Evolutionary conservation across 1,140 invertebrate genomes (phyloP), one percentile per base, ranked within the genome.

Genomic region (Leptopilina boulardi): DNA sequence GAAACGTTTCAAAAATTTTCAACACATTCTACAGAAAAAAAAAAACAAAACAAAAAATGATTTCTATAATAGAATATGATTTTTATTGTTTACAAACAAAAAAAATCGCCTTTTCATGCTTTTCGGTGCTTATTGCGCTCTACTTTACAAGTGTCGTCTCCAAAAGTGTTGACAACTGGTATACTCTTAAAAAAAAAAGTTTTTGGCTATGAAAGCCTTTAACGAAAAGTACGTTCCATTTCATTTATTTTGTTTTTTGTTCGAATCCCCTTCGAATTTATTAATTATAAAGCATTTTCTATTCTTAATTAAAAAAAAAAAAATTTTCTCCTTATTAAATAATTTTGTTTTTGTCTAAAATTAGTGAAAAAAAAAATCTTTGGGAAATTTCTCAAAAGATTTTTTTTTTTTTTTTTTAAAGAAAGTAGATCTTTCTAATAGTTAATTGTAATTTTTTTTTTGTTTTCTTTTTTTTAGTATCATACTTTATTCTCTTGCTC

Each of bases 71-170:
- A n/a, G n/a, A n/a, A n/a, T n/a, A n/a, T n/a, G n/a, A n/a, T n/a
- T 51, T n/a, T n/a, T n/a, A 51, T n/a, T 18, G 47, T 51, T 51
- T 51, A 2, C 3, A 51, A 51, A 51, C 47, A 9, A 38, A n/a
- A n/a, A n/a, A n/a, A 51, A 18, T 71, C 34, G 42, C 42, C 30
- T 21, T n/a, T n/a, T 71, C 23, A 47, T 71, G 70, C 21, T 66
- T 66, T 30, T 15, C 47, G 19, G 44, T 71, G 74, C 41, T 66
- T 75, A 38, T 70, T 70, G 13, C 23, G 8, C 54, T n/a, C n/a
- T 59, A 79, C 51, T 77, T 76, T 71, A 80, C 54, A 70, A 75
- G 80, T 74, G 80, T 82, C 80, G n/a, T 82, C 81, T 80, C 76
- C 75, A 79, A 82, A 77, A n/a, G n/a, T n/a, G n/a, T n/a, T 77